Conservation (phyloP, 2,888 invertebrate genomes). For the Willowsia nigromaculata region DNA sequence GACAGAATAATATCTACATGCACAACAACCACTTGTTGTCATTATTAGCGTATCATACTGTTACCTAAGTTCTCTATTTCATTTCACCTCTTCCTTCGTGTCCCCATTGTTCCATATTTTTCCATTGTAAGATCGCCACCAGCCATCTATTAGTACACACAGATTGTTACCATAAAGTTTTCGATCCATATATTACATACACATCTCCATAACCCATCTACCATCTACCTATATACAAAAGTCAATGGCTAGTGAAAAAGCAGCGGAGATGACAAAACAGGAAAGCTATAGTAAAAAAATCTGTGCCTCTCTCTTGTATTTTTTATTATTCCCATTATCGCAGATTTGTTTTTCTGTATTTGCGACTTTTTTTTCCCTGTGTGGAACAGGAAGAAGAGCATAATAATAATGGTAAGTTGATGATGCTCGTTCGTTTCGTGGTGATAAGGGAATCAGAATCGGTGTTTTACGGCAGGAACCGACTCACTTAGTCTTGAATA, state of each 20-base stretch:
- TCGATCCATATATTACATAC: no score
- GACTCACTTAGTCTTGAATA: constrained; percentile 59
- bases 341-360: constrained; percentile 30
- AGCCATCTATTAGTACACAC: constrained; percentile 2
- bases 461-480: constrained; percentile 63
- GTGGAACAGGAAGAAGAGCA: constrained; percentile 47
- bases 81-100: constrained; percentile 33
- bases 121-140: background rate
- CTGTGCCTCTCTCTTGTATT: background rate
- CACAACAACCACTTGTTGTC: constrained; percentile 66
- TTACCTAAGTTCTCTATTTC: constrained; percentile 39
- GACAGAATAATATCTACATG: background rate
- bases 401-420: constrained; percentile 48
- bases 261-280: background rate
- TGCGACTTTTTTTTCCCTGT: constrained; percentile 36
- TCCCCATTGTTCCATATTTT: constrained; percentile 35
- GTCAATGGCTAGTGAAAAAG: background rate
- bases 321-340: background rate
- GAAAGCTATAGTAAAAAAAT: background rate
- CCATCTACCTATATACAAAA: background rate
- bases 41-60: background rate
- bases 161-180: background rate
- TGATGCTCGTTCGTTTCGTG: constrained; percentile 53
- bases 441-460: constrained; percentile 58
- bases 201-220: background rate